Conservation (phyloP, 2,888 invertebrate genomes). For the Phaonia tiefii region DNA sequence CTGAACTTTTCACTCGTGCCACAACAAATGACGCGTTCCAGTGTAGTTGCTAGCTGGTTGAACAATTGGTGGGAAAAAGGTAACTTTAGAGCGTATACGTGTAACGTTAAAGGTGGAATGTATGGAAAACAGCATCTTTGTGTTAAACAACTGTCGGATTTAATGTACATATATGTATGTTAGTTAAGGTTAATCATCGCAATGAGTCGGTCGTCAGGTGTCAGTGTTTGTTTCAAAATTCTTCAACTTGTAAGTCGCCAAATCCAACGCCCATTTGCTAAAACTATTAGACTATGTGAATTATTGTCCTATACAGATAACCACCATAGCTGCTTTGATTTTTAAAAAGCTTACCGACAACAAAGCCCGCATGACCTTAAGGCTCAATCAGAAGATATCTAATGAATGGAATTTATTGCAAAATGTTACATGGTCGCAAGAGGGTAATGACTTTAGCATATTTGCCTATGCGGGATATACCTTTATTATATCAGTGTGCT, state of each 20-base stretch:
- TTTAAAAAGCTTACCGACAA: constrained; percentile 62
- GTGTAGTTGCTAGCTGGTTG: no score
- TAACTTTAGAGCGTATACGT: no score
- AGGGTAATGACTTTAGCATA: constrained; percentile 62
- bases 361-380: constrained; percentile 51
- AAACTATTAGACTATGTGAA: background rate
- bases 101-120: background rate
- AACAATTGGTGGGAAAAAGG: no score
- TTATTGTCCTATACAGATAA: constrained; percentile 47
- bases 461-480: constrained; percentile 61
- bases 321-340: constrained; percentile 46
- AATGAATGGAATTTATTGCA: constrained; percentile 60
- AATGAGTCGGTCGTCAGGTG: constrained; percentile 61
- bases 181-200: constrained; percentile 46
- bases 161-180: no score
- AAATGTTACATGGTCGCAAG: constrained; percentile 63
- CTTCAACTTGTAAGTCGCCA: constrained; percentile 54
- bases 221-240: constrained; percentile 55
- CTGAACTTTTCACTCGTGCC: no score
- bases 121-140: constrained; percentile 24
- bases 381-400: constrained; percentile 57
- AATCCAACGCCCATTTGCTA: background rate
- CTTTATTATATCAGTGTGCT: constrained; percentile 57
- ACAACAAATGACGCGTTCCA: no score
- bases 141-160: background rate